Evolutionary conservation across 2,797 vertebrate species (phyloP).

Genomic region (Hypotaenidia philippensis): DNA sequence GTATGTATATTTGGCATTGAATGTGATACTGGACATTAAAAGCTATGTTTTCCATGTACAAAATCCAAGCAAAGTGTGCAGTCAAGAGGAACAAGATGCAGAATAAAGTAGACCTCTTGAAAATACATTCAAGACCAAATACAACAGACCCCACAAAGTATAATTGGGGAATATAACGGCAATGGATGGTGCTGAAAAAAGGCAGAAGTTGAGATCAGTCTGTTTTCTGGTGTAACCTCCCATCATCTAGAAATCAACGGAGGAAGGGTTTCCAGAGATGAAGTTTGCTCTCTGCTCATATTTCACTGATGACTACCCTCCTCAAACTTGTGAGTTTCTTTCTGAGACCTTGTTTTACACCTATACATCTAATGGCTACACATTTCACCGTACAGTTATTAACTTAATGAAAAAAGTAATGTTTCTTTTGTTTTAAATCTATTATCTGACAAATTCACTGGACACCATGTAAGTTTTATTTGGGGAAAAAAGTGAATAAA

Average conservation of each 20-base stretch:
- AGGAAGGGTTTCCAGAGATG: not conserved
- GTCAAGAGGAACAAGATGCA: not conserved
- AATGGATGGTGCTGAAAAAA: not conserved
- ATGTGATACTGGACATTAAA: not conserved
- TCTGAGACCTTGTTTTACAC: not conserved
- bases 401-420: not conserved
- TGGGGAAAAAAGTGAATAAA: not conserved
- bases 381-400: not conserved
- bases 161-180: rapidly evolving
- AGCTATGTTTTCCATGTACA: not conserved
- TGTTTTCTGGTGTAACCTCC: not conserved
- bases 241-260: not conserved
- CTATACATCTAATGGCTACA: not conserved
- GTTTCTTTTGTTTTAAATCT: not conserved
- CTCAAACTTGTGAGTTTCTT: not conserved
- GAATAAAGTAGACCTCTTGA: not conserved
- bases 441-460: not conserved
- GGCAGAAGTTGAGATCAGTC: not conserved
- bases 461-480: not conserved
- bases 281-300: not conserved
- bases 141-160: rapidly evolving
- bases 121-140: not conserved
- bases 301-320: not conserved
- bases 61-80: not conserved
- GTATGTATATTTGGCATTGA: not conserved